Evolutionary conservation across 2,797 vertebrate genomes (phyloP).

Genomic region (Sebastes nivosus): DNA sequence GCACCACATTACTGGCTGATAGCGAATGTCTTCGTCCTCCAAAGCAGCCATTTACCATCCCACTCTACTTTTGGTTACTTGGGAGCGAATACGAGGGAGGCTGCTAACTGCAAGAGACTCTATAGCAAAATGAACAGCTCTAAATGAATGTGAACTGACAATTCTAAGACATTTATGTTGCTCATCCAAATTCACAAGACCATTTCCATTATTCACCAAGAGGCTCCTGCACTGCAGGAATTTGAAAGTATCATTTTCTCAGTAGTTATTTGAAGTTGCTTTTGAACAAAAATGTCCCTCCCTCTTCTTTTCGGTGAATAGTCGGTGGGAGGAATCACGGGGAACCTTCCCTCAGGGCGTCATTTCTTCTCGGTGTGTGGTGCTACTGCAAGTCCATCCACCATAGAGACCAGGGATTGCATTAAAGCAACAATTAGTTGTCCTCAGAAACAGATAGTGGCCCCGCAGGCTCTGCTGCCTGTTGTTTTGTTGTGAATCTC

Average conservation of each 20-base stretch:
- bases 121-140: constrained; percentile 39
- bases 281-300: background rate
- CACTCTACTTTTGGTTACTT: constrained; percentile 25
- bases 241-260: constrained; percentile 33
- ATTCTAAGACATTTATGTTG: constrained; percentile 46
- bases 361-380: constrained; percentile 47
- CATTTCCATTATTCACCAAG: constrained; percentile 50
- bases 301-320: constrained; percentile 16
- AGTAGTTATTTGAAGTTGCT: constrained; percentile 23
- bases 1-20: constrained; percentile 4
- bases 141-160: constrained; percentile 43
- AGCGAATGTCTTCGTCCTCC: constrained; percentile 19
- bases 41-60: constrained; percentile 35
- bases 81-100: background rate
- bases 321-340: constrained; percentile 5
- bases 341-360: constrained; percentile 19
- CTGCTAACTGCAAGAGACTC: constrained; percentile 21
- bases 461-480: constrained; percentile 31
- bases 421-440: constrained; percentile 64
- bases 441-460: constrained; percentile 30
- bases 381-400: constrained; percentile 21
- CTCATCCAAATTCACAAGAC: constrained; percentile 31
- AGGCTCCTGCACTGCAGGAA: background rate
- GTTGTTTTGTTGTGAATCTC: constrained; percentile 43
- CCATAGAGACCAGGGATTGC: constrained; percentile 16